Base-by-base conservation (phyloP, 2,113 vertebrate genomes). In the Pangasianodon gigas region DNA sequence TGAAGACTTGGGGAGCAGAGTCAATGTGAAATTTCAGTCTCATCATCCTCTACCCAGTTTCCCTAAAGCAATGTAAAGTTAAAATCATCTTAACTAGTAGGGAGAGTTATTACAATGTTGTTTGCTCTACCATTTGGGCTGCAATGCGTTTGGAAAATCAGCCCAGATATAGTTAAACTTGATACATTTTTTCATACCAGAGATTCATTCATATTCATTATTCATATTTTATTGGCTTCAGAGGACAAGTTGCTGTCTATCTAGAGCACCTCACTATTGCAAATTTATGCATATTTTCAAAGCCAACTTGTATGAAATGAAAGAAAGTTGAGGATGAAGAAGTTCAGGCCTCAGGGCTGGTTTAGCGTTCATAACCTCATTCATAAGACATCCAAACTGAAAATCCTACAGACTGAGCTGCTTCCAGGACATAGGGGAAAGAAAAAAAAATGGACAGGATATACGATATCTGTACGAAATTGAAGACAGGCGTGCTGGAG, bases 401-500 rank as follows among this genome's bases (percentile, higher is more conserved):
- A 88, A 88, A 69, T 88, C 56, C 18, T 65, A 69, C 48, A 52
- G 60, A 69, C 44, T 26, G 89, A 56, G 84, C 10, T 74, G 80
- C 24, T 85, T 90, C 82, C 86, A 85, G 52, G 4, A 58, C 46
- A 41, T 87, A 41, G 51, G 21, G 10, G 52, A 58, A 90, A 92
- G 86, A 5, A 13, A 90, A 84, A 84, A 90, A 89, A 90, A 90
- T 89, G 85, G 88, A 91, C 93, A 92, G 91, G 93, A 94, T 93
- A 95, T 94, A 92, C 93, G 94, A 95, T 94, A 93, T 94, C 93
- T 95, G 93, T 93, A 94, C 90, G 90, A 91, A 96, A 95, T 93
- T 90, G 91, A 91, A 96, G 95, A 89, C 95, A 96, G 95, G 92
- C 92, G 75, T 89, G 89, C 92, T 93, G 91, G 93, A 94, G 91